Evolutionary conservation across 2,888 invertebrate genomes (phyloP), one percentile per base, ranked within the genome.

Genomic region (Andrena camellia): DNA sequence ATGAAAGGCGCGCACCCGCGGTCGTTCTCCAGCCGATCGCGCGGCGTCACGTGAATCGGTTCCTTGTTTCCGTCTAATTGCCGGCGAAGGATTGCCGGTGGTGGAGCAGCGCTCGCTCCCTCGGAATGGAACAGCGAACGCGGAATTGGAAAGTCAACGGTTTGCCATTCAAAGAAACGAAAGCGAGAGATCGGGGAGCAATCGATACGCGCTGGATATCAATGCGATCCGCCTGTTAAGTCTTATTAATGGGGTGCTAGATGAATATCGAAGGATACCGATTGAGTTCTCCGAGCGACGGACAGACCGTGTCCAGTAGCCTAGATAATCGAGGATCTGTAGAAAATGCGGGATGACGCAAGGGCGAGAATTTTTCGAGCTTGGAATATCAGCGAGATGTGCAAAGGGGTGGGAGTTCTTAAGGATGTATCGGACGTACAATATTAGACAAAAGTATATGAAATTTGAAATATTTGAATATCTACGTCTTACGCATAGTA

Each of bases 11-110:
- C 57, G 69, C 42, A 42, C 42, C 50, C 35, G 66, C 17, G 33
- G 57, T 57, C 23, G 17, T 29, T 73, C 59, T 29, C 50, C 31
- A 33, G 42, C 66, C 64, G 81, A 60, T 72, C 69, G 60, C 50
- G 26, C 42, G 42, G 68, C 67, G 72, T 83, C 85, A 71, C 76
- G 73, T 62, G 80, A 76, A 85, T 88, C 78, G 67, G 78, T 83
- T 75, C 75, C 77, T 77, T 62, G 60, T 75, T 73, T 80, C 62
- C 35, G 33, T 60, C 42, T 69, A 73, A 79, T 70, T 79, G 66
- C 50, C 54, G 10, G 70, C 23, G 33, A 20, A 48, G 54, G 62
- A 60, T 60, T 67, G 23, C 62, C 26, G 23, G 31, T 5, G 42
- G 48, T 23, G 17, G 59, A 60, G 29, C 26, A 7, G 13, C 20